Evolutionary conservation across 2,113 vertebrate species (phyloP).

Genomic region (Emberiza fucata): DNA sequence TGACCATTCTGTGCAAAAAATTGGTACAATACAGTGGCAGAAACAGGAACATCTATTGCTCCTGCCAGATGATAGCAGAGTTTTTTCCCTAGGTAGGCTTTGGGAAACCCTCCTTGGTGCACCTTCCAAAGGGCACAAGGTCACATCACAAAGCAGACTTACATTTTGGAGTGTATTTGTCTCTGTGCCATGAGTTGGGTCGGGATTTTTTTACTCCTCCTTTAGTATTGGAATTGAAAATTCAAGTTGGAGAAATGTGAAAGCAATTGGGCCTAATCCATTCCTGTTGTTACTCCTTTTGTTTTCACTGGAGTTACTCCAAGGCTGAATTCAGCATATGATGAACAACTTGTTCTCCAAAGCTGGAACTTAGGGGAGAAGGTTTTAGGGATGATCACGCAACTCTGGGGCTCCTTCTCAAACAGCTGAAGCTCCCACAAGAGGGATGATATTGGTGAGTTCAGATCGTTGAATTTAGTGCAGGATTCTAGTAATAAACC

Average conservation of each 20-base stretch:
- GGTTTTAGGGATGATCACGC: slow-evolving; percentile 40
- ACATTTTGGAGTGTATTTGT: not conserved
- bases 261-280: slow-evolving; percentile 59
- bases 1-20: not conserved
- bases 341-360: slow-evolving; percentile 52
- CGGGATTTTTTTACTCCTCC: not conserved
- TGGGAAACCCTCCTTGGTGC: not conserved
- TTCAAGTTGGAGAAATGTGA: slow-evolving; percentile 47
- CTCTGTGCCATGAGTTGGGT: not conserved
- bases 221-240: slow-evolving; percentile 22
- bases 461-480: not conserved
- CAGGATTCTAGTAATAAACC: not conserved
- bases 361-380: slow-evolving; percentile 17
- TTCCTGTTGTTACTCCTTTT: slow-evolving; percentile 54
- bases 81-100: not conserved
- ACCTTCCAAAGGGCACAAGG: not conserved
- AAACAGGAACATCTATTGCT: not conserved
- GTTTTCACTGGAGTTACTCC: slow-evolving; percentile 57
- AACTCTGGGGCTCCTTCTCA: slow-evolving; percentile 18
- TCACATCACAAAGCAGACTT: not conserved
- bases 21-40: not conserved
- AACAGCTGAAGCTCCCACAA: not conserved
- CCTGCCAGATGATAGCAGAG: not conserved
- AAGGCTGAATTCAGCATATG: slow-evolving; percentile 43
- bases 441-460: not conserved